Conservation (phyloP, 2,888 invertebrate species). For the Sympetrum striolatum region DNA sequence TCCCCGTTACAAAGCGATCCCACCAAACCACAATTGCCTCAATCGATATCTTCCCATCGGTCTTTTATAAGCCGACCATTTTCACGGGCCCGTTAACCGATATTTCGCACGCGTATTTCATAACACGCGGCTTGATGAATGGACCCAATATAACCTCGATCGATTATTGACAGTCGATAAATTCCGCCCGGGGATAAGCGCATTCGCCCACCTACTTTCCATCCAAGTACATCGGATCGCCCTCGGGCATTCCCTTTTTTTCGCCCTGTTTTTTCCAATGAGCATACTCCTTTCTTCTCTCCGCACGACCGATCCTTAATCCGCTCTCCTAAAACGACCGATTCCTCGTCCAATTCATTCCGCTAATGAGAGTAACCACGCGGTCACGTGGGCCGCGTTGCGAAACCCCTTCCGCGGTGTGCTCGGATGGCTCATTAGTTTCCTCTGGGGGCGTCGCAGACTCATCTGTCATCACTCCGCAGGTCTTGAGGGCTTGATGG, state of each 20-base stretch:
- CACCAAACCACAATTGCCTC: too few species aligned
- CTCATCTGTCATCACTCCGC: background rate
- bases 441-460: background rate
- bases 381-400: background rate
- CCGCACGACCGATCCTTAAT: constrained; percentile 1
- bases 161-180: constrained; percentile 14
- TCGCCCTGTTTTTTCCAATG: background rate
- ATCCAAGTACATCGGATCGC: background rate
- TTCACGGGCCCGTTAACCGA: too few species aligned
- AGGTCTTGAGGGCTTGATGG: background rate
- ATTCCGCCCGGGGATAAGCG: background rate
- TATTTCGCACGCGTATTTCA: too few species aligned
- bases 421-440: background rate
- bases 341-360: background rate
- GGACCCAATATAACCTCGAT: background rate
- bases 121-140: too few species aligned
- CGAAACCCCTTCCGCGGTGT: background rate
- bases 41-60: too few species aligned
- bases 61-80: too few species aligned
- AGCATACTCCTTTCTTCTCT: background rate
- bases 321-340: background rate
- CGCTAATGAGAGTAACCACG: constrained; percentile 1
- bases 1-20: too few species aligned
- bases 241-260: background rate
- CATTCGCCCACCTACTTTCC: background rate